These are phyloP conservation scores for Cantharis flavilabris DNA, from an alignment of 2,888 invertebrate genomes.

Conservation along the genomic window DNA sequence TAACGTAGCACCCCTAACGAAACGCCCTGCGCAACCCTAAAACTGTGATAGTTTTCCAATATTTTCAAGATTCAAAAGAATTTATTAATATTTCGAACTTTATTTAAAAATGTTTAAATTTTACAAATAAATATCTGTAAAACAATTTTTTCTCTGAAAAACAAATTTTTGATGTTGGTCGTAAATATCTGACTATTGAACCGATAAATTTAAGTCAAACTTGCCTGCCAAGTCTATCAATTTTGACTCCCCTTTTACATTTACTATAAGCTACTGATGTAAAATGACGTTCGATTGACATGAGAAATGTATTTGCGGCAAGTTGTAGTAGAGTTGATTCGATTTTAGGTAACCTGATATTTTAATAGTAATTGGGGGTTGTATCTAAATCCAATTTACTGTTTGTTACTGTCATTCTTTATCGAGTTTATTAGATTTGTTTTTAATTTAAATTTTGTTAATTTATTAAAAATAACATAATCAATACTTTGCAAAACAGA, in stretches of 20 bases:
- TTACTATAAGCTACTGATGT: slow-evolving; percentile 29
- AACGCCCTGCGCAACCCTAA: slow-evolving; percentile 25
- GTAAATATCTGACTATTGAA: slow-evolving; percentile 20
- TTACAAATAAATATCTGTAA: neutral
- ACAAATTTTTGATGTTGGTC: slow-evolving; percentile 3
- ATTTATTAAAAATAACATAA: neutral
- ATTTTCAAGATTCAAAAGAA: slow-evolving; percentile 9
- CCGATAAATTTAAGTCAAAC: slow-evolving; percentile 36
- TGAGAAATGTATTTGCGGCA: slow-evolving; percentile 34
- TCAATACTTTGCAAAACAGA: neutral
- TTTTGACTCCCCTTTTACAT: slow-evolving; percentile 30
- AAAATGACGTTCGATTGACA: slow-evolving; percentile 37
- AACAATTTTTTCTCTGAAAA: neutral
- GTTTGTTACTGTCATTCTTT: slow-evolving; percentile 32
- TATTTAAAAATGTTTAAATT: neutral
- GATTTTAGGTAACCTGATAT: slow-evolving; percentile 36
- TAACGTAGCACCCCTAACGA: slow-evolving; percentile 37
- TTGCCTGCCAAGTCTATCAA: slow-evolving; percentile 27
- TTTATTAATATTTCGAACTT: neutral
- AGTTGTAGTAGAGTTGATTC: slow-evolving; percentile 28
- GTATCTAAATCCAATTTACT: slow-evolving; percentile 27
- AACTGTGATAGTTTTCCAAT: neutral
- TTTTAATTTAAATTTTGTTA: slow-evolving; percentile 1
- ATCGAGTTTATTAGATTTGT: slow-evolving; percentile 22
- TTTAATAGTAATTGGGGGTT: slow-evolving; percentile 35